These are phyloP conservation scores for Epiblema foenella DNA, from an alignment of 2,888 invertebrate species.

Conservation along the genomic window DNA sequence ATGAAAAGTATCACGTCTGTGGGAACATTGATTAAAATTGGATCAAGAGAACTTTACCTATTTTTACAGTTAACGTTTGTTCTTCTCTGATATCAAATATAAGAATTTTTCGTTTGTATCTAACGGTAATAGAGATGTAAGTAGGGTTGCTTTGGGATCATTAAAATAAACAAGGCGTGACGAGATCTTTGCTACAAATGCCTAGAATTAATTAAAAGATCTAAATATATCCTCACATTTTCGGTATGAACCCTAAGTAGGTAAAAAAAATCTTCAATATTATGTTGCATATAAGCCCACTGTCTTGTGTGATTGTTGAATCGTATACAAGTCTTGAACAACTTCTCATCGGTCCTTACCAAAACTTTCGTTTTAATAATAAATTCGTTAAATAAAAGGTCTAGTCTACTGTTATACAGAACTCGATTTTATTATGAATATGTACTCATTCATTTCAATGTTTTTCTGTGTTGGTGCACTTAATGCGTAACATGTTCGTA, in stretches of 20 bases:
- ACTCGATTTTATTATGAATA: too few relatives aligned
- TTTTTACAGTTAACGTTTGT: constrained; percentile 20
- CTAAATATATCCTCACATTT: neutral
- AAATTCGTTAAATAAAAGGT: too few relatives aligned
- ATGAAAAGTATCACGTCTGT: constrained; percentile 66
- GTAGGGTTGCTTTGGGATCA: neutral
- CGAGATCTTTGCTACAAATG: constrained; percentile 8
- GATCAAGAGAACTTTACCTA: constrained; percentile 29
- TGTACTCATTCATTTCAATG: too few relatives aligned
- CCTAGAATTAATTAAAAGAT: constrained; percentile 4
- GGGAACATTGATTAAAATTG: constrained; percentile 67
- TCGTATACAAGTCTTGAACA: neutral
- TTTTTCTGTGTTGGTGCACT: too few relatives aligned
- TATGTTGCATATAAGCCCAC: too few relatives aligned
- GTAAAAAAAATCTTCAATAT: neutral
- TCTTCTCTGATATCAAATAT: neutral
- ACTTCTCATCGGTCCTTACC: neutral
- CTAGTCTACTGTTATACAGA: too few relatives aligned
- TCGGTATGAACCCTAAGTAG: neutral
- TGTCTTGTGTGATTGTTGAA: neutral
- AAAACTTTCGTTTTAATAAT: neutral
- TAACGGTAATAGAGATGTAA: neutral
- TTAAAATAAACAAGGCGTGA: constrained; percentile 24
- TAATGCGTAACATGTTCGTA: too few relatives aligned
- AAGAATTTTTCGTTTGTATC: neutral